Conservation (phyloP, 2,113 vertebrate species). For the Hippocampus barbouri region DNA sequence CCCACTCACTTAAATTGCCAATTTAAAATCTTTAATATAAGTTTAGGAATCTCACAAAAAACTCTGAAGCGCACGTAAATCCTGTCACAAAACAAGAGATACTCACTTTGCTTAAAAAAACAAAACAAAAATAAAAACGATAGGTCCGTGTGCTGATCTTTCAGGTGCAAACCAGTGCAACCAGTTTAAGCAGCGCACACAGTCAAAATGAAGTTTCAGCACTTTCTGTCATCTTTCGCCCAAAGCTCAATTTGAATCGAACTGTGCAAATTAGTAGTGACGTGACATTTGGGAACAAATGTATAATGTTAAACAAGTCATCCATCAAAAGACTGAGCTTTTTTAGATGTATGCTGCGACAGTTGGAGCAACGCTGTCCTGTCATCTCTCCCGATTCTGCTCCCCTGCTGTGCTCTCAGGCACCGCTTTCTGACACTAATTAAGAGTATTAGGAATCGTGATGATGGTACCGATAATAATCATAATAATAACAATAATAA, state of each 20-base stretch:
- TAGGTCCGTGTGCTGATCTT: constrained; percentile 4
- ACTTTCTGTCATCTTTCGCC: neutral
- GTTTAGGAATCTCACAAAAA: neutral
- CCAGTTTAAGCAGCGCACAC: neutral
- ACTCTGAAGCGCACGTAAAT: neutral
- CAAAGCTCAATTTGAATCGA: neutral
- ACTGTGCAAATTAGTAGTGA: neutral
- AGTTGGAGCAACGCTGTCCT: neutral
- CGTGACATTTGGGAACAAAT: neutral
- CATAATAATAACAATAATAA: constrained; percentile 56
- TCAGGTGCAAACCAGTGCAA: constrained; percentile 6
- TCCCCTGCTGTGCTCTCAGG: constrained; percentile 42
- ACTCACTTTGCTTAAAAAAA: neutral
- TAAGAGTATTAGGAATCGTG: constrained; percentile 72
- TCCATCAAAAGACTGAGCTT: constrained; percentile 8
- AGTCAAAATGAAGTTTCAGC: constrained; percentile 6
- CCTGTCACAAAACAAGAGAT: neutral
- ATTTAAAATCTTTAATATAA: neutral
- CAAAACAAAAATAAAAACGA: neutral
- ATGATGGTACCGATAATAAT: constrained; percentile 66
- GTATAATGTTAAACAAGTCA: neutral
- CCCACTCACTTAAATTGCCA: neutral
- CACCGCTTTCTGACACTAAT: constrained; percentile 65
- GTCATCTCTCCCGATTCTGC: constrained; percentile 20
- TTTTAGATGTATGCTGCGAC: neutral